These are phyloP conservation scores for Microtus ochrogaster DNA, from an alignment of 2,113 vertebrate species.

Conservation along the genomic window DNA sequence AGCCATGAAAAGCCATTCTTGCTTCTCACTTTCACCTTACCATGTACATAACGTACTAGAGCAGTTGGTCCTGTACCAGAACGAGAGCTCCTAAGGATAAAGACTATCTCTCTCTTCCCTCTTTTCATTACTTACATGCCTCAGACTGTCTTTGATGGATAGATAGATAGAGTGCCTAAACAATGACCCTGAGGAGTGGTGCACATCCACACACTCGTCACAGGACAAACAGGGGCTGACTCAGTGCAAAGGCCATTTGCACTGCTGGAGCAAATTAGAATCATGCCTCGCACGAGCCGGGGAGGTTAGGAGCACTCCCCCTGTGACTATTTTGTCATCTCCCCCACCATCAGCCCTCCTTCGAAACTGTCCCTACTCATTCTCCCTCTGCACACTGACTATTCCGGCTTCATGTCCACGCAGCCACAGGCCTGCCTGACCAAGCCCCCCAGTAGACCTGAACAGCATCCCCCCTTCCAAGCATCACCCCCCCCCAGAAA, in stretches of 20 bases:
- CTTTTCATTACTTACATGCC: background rate
- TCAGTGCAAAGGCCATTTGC: background rate
- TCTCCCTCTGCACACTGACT: too few relatives aligned
- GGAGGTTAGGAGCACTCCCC: background rate
- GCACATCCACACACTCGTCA: background rate
- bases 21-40: too few relatives aligned
- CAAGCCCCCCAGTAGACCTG: background rate
- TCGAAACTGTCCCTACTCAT: background rate
- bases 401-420: background rate
- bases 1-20: background rate
- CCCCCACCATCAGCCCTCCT: background rate
- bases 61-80: background rate
- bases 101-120: background rate
- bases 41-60: background rate
- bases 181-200: background rate
- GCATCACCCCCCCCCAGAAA: background rate
- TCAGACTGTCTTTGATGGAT: background rate
- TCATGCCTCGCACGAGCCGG: background rate
- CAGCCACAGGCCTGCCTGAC: background rate
- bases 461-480: background rate
- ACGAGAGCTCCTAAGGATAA: background rate
- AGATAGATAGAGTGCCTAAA: background rate
- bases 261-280: background rate
- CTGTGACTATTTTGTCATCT: background rate
- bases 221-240: background rate